Conservation (phyloP, 2,888 invertebrate genomes). For the Andricus curvator region DNA sequence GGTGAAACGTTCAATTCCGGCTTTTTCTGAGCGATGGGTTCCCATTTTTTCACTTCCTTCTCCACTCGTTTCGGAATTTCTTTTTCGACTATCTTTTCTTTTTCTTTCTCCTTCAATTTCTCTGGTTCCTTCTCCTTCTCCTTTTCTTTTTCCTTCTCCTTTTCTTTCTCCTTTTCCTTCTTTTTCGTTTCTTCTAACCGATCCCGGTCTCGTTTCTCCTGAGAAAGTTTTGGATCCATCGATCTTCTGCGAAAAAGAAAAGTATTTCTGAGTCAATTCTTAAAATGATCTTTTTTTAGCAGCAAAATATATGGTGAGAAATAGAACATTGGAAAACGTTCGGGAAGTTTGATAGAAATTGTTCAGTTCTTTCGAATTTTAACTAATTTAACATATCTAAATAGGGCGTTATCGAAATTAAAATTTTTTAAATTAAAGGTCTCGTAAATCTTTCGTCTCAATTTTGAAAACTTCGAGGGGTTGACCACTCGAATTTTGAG, state of each 20-base stretch:
- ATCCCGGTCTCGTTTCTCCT: constrained; percentile 68
- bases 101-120: constrained; percentile 64
- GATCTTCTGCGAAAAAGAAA: constrained; percentile 65
- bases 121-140: constrained; percentile 52
- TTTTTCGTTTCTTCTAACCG: constrained; percentile 46
- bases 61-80: constrained; percentile 69
- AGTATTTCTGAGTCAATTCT: not conserved
- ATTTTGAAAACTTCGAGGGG: too few species aligned
- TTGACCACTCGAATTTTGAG: too few species aligned
- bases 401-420: too few species aligned
- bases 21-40: constrained; percentile 65
- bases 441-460: too few species aligned
- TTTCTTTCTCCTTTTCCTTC: constrained; percentile 46
- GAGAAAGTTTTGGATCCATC: constrained; percentile 64
- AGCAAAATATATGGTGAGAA: too few species aligned
- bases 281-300: too few species aligned
- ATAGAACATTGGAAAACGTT: too few species aligned
- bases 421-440: too few species aligned
- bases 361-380: too few species aligned
- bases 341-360: too few species aligned
- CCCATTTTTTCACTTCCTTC: constrained; percentile 68
- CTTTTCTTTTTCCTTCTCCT: constrained; percentile 56
- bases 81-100: constrained; percentile 69
- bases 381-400: too few species aligned
- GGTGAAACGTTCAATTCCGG: constrained; percentile 70